These are phyloP conservation scores for Helicoverpa assulta DNA, from an alignment of 2,888 invertebrate genomes.

Conservation along the genomic window DNA sequence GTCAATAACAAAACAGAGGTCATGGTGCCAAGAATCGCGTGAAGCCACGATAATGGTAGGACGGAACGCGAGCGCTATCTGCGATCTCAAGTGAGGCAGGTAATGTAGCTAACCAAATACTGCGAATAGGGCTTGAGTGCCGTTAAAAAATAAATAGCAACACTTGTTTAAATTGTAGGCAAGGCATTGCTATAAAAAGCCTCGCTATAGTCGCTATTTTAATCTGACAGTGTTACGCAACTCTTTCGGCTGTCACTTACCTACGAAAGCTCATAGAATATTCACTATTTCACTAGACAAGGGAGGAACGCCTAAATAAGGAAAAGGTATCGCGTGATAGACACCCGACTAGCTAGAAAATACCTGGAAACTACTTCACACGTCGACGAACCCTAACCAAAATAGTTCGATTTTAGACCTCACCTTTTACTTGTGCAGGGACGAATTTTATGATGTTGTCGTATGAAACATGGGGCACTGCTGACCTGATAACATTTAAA, in stretches of 20 bases:
- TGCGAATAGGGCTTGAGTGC: slow-evolving; percentile 32
- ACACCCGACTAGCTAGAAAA: slow-evolving; percentile 10
- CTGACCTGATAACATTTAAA: too few species aligned
- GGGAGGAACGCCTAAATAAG: slow-evolving; percentile 33
- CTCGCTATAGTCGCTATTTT: slow-evolving; percentile 1
- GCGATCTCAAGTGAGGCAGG: slow-evolving; percentile 70
- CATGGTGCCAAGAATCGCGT: slow-evolving; percentile 83
- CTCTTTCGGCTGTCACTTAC: slow-evolving; percentile 24
- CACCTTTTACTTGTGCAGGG: background rate
- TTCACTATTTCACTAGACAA: slow-evolving; percentile 29
- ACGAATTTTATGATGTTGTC: background rate
- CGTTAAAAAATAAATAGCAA: slow-evolving; percentile 35
- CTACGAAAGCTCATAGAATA: slow-evolving; percentile 44
- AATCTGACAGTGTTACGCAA: slow-evolving; percentile 37
- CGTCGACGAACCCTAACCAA: background rate
- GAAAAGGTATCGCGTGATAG: slow-evolving; percentile 26
- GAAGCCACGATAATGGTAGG: slow-evolving; percentile 75
- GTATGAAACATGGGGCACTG: background rate
- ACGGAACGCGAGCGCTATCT: slow-evolving; percentile 78
- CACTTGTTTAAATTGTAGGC: slow-evolving; percentile 9
- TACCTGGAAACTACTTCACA: slow-evolving; percentile 8
- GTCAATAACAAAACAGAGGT: slow-evolving; percentile 83
- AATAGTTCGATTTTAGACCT: slow-evolving; percentile 7
- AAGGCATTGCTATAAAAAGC: slow-evolving; percentile 18
- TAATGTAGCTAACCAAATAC: slow-evolving; percentile 53